These are phyloP conservation scores for Eumerus sabulonum DNA, from an alignment of 2,888 invertebrate species.

Conservation along the genomic window DNA sequence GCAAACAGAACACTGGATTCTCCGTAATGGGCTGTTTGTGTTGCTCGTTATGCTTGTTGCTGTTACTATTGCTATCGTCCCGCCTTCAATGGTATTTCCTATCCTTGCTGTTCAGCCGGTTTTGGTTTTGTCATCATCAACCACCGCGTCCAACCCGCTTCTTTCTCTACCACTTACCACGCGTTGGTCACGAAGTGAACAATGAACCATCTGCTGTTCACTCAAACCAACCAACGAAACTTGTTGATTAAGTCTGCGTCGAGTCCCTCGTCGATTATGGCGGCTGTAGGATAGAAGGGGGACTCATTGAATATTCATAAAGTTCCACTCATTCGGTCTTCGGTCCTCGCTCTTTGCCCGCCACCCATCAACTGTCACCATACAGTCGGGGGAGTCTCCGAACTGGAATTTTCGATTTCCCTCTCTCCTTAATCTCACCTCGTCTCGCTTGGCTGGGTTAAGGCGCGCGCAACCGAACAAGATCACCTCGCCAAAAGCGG, in stretches of 20 bases:
- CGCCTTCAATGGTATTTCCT: slow-evolving; percentile 44
- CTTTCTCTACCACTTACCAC: slow-evolving; percentile 17
- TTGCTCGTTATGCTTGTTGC: slow-evolving; percentile 12
- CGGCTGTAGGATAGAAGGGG: neutral
- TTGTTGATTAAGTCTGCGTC: slow-evolving; percentile 66
- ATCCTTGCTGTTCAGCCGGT: slow-evolving; percentile 16
- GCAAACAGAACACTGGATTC: slow-evolving; percentile 36
- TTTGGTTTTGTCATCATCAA: slow-evolving; percentile 60
- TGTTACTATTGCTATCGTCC: slow-evolving; percentile 56
- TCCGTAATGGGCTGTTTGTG: slow-evolving; percentile 31
- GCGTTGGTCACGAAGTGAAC: slow-evolving; percentile 9
- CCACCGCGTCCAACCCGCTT: slow-evolving; percentile 34
- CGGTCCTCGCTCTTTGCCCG: slow-evolving; percentile 1
- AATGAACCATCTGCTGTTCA: slow-evolving; percentile 52
- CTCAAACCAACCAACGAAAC: slow-evolving; percentile 49
- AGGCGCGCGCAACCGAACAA: slow-evolving; percentile 43
- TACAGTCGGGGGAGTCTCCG: slow-evolving; percentile 36
- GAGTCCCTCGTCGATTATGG: slow-evolving; percentile 47
- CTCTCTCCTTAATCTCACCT: too few species aligned
- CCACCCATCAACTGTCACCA: slow-evolving; percentile 15
- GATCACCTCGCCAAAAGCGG: slow-evolving; percentile 41
- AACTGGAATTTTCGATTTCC: slow-evolving; percentile 44
- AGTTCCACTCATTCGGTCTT: slow-evolving; percentile 36
- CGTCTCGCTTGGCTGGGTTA: slow-evolving; percentile 17
- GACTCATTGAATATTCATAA: slow-evolving; percentile 68